phyloP scores from a whole-genome alignment of 53 echinoderm and acorn worm species.

The Hippasteria phrygiana region DNA sequence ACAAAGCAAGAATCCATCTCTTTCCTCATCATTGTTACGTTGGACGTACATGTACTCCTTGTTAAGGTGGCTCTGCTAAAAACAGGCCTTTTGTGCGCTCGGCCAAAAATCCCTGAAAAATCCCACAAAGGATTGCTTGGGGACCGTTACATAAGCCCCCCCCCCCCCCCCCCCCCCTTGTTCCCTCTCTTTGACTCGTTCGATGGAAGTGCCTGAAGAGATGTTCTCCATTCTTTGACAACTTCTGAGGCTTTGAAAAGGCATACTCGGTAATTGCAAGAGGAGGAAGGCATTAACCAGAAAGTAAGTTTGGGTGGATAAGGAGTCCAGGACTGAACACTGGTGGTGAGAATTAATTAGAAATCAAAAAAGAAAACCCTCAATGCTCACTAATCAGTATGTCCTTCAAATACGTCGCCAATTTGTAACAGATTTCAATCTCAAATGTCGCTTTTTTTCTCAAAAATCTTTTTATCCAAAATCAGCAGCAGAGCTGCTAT shows the following conservation, averaged over 20 bases:
- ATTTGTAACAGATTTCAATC: conserved; percentile 13
- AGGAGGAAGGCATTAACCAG: conserved; percentile 25
- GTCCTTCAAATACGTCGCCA: conserved; percentile 18
- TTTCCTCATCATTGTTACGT: background rate
- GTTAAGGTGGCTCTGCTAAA: background rate
- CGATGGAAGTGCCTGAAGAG: conserved; percentile 12
- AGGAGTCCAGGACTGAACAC: conserved; percentile 2
- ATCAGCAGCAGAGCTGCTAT: background rate
- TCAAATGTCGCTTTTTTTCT: background rate
- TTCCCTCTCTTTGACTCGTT: conserved; percentile 18
- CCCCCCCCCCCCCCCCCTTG: background rate
- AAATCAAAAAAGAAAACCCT: conserved; percentile 52
- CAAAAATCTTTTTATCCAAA: no score
- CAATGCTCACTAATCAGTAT: conserved; percentile 36
- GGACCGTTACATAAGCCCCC: conserved; percentile 37
- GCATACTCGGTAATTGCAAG: conserved; percentile 33
- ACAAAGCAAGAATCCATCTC: conserved; percentile 18
- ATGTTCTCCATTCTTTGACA: background rate
- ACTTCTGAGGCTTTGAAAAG: conserved; percentile 30
- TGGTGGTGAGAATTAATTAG: conserved; percentile 49
- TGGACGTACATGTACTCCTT: conserved; percentile 41
- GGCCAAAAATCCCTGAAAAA: conserved; percentile 7
- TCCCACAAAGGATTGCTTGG: conserved; percentile 3
- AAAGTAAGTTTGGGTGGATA: conserved; percentile 14
- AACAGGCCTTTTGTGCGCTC: background rate